Base-by-base conservation (phyloP, 2,113 vertebrate genomes). In the Dipodomys spectabilis region DNA sequence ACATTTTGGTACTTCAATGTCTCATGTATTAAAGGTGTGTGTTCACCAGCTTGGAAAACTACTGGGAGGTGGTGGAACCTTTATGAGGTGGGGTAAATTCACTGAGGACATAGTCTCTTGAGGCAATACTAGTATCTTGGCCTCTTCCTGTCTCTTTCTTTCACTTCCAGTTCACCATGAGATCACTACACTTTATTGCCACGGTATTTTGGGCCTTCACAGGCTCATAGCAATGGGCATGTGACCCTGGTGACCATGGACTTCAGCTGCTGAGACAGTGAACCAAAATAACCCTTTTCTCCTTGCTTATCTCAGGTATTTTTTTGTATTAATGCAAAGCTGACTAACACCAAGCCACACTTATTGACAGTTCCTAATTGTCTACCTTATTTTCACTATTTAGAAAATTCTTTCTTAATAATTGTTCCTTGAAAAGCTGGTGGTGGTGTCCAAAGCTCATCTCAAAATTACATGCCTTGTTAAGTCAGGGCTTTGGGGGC, bases 401-500 rank as follows among this genome's bases (percentile, higher is more conserved):
- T 77, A 32, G 62, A 35, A 87, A 82, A 53, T 62, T 80, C 7
- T 74, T n/a, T 88, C 23, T 62, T 64, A 27, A 75, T 5, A 69
- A 94, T 53, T 79, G 23, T 77, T 95, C 35, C 53, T 88, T 90
- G 60, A 0, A 0, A 91, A 91, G 25, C 87, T 73, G 75, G 64
- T 80, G 74, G 92, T 91, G 86, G 64, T 94, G 57, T 95, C 95
- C 92, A 80, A 88, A 81, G 69, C 87, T 97, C 96, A 77, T 95
- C n/a, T 72, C 30, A 81, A 84, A 86, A 68, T 64, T 85, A 60
- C 72, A 94, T 90, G 85, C 81, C 13, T 44, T 65, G 53, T 77
- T 94, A 92, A 91, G 83, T 65, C n/a, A 80, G 19, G 88, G 67
- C 81, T 83, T 92, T 95, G 88, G 74, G 53, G 60, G 35, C 80